Evolutionary conservation across 2,888 invertebrate species (phyloP).

Genomic region (Orchestes rusci): DNA sequence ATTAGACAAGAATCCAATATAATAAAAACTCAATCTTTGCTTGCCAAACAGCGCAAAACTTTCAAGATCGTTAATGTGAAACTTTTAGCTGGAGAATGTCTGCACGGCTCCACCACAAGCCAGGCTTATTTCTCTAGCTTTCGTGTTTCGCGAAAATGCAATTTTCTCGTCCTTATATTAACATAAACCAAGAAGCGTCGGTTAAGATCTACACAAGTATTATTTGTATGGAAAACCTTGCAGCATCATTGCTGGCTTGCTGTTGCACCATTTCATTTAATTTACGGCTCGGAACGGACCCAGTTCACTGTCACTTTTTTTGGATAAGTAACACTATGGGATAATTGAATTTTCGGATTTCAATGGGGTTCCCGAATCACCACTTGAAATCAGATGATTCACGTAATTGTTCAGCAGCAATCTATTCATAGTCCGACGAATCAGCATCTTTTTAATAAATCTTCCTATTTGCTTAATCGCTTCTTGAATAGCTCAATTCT

Average conservation of each 20-base stretch:
- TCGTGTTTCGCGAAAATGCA: slow-evolving; percentile 19
- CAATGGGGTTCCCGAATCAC: too few species aligned
- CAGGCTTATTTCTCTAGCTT: slow-evolving; percentile 14
- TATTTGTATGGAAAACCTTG: slow-evolving; percentile 21
- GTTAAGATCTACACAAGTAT: slow-evolving; percentile 20
- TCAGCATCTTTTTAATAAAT: too few species aligned
- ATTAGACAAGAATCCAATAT: too few species aligned
- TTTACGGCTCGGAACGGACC: slow-evolving; percentile 14
- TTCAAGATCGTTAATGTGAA: slow-evolving; percentile 10
- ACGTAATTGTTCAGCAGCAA: too few species aligned
- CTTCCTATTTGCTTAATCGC: slow-evolving; percentile 22
- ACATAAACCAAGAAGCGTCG: slow-evolving; percentile 19
- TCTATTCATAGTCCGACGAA: too few species aligned
- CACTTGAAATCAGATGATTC: too few species aligned
- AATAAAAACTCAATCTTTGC: slow-evolving; percentile 7
- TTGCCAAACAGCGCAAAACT: slow-evolving; percentile 9
- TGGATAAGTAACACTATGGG: too few species aligned
- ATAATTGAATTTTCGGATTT: too few species aligned
- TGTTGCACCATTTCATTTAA: slow-evolving; percentile 17
- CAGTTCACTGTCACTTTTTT: slow-evolving; percentile 12
- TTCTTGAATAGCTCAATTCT: slow-evolving; percentile 22
- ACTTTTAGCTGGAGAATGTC: slow-evolving; percentile 9
- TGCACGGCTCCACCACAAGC: slow-evolving; percentile 13
- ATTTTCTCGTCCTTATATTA: slow-evolving; percentile 21
- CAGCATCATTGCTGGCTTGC: slow-evolving; percentile 22